Conservation (phyloP, 2,113 vertebrate species). For the Saccopteryx leptura region DNA sequence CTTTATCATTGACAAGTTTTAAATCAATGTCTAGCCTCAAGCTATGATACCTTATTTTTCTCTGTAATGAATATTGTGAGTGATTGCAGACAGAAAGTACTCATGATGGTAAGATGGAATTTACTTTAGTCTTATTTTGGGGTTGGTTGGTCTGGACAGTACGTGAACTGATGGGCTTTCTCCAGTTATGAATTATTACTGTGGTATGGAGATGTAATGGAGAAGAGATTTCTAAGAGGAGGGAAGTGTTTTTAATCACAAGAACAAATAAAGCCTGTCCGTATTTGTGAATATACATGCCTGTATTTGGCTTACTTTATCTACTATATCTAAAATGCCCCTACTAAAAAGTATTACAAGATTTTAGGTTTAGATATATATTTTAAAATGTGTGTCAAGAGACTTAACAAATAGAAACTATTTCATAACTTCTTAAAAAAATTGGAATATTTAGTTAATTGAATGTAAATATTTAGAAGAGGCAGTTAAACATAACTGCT, state of each 20-base stretch:
- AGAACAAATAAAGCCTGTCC: not conserved
- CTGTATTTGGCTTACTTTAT: slow-evolving; percentile 35
- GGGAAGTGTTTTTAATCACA: not conserved
- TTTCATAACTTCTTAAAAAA: not conserved
- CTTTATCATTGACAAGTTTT: slow-evolving; percentile 29
- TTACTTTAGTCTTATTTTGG: not conserved
- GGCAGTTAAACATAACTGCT: not conserved
- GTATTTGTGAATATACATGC: not conserved
- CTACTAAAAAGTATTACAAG: not conserved
- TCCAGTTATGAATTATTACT: not conserved
- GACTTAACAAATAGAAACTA: slow-evolving; percentile 3
- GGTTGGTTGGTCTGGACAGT: not conserved
- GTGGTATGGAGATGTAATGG: not conserved
- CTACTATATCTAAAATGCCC: not conserved
- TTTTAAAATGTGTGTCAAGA: not conserved
- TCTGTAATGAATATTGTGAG: slow-evolving; percentile 32
- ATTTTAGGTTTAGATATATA: slow-evolving; percentile 4
- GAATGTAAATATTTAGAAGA: slow-evolving; percentile 42
- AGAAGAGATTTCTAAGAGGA: not conserved
- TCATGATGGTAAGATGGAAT: not conserved
- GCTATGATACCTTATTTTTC: not conserved
- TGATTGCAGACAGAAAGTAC: slow-evolving; percentile 30
- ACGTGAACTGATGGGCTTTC: not conserved
- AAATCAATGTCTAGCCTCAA: not conserved
- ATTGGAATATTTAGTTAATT: slow-evolving; percentile 61